Conservation (phyloP, 2,113 vertebrate genomes). For the Dicrurus megarhynchus region DNA sequence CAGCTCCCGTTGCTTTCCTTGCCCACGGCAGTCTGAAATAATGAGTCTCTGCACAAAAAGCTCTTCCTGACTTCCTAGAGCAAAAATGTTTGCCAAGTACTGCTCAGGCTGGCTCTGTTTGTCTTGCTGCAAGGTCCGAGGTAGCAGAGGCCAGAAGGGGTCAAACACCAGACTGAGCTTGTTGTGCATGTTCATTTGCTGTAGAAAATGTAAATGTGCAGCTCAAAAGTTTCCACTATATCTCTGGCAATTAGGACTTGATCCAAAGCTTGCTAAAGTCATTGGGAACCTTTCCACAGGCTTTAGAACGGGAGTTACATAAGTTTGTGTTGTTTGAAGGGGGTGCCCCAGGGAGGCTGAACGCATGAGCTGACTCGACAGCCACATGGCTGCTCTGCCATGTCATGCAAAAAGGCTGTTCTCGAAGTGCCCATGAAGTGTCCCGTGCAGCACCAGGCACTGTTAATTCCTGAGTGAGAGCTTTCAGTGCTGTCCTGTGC, state of each 20-base stretch:
- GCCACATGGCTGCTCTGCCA: neutral
- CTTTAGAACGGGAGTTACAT: neutral
- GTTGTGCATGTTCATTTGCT: neutral
- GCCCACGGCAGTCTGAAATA: neutral
- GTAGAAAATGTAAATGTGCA: neutral
- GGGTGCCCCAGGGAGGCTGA: neutral
- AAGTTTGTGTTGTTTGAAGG: neutral
- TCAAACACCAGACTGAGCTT: neutral
- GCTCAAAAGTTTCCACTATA: slow-evolving; percentile 18
- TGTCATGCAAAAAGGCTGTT: neutral
- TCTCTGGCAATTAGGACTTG: neutral
- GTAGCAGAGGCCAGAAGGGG: neutral
- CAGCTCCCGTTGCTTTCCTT: neutral
- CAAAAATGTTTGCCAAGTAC: slow-evolving; percentile 5
- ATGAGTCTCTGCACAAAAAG: slow-evolving; percentile 7
- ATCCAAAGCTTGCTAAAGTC: neutral
- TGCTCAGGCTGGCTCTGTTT: neutral
- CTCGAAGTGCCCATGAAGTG: neutral
- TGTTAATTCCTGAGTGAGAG: neutral
- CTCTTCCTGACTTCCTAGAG: neutral
- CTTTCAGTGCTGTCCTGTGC: neutral
- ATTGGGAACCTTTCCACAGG: neutral
- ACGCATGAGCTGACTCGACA: neutral
- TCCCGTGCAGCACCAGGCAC: neutral
- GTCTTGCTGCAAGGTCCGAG: neutral